These are phyloP conservation scores for Dynastes grantii DNA, from an alignment of 2,888 invertebrate genomes.

Conservation along the genomic window DNA sequence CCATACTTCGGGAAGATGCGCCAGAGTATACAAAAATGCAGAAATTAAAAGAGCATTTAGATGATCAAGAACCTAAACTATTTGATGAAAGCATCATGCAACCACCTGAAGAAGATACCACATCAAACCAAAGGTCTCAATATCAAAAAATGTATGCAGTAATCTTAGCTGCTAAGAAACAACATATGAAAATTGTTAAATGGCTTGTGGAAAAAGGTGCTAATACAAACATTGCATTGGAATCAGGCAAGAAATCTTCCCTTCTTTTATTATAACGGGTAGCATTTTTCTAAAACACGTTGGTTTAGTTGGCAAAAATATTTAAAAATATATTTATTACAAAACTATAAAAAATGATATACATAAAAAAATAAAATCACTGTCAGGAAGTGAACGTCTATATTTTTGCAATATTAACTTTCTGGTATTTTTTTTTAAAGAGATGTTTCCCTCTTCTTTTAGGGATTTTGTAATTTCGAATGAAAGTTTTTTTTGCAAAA, in stretches of 20 bases:
- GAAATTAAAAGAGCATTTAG: not conserved
- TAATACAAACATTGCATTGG: not conserved
- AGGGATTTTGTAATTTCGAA: too few species aligned
- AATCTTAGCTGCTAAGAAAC: not conserved
- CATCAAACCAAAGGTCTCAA: not conserved
- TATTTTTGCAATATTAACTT: too few species aligned
- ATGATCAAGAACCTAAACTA: not conserved
- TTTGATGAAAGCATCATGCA: not conserved
- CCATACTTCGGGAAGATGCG: not conserved
- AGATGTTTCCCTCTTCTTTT: too few species aligned
- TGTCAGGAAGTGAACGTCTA: too few species aligned
- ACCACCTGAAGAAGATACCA: not conserved
- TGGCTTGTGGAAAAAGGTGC: constrained; percentile 30
- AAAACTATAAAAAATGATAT: too few species aligned
- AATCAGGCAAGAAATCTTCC: not conserved
- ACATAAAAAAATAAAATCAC: too few species aligned
- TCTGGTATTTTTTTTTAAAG: too few species aligned
- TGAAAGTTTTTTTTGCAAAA: too few species aligned
- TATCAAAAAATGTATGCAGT: not conserved
- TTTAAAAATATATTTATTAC: too few species aligned
- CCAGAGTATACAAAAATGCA: constrained; percentile 9
- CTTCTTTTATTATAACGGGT: not conserved
- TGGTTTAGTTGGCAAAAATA: too few species aligned
- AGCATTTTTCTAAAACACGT: not conserved
- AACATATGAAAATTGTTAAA: constrained; percentile 2